Evolutionary conservation across 2,797 vertebrate species (phyloP).

Genomic region (Oreortyx pictus): DNA sequence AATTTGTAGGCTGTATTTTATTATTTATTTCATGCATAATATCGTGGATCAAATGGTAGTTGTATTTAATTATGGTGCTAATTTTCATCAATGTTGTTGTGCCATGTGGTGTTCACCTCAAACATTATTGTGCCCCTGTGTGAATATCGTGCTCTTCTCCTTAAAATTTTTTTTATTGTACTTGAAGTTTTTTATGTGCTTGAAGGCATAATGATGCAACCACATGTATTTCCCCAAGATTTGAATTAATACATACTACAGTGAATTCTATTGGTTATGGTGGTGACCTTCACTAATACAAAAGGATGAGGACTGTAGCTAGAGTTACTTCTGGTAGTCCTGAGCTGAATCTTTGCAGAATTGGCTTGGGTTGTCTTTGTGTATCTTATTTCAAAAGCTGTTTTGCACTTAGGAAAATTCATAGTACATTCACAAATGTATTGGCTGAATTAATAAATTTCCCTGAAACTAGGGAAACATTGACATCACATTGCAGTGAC

Average conservation of each 20-base stretch:
- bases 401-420: background rate
- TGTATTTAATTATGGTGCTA: constrained; percentile 6
- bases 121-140: background rate
- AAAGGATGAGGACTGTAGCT: background rate
- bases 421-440: background rate
- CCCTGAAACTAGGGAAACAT: background rate
- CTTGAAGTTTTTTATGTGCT: background rate
- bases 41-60: background rate
- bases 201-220: constrained; percentile 11
- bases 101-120: background rate
- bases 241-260: background rate
- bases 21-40: constrained; percentile 9
- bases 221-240: background rate
- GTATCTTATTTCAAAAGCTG: background rate
- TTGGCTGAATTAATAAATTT: background rate
- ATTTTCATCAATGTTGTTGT: background rate
- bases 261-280: constrained; percentile 7
- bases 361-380: background rate
- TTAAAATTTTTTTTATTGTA: constrained; percentile 4
- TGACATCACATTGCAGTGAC: background rate
- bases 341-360: background rate
- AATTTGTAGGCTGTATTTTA: constrained; percentile 3
- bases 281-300: background rate
- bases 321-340: background rate
- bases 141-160: background rate